A percentile compares a stretch with the other conserved stretches of the same genome.
Evolutionary conservation across 2,888 invertebrate species (phyloP).

Genomic region (Lasiommata megera): DNA sequence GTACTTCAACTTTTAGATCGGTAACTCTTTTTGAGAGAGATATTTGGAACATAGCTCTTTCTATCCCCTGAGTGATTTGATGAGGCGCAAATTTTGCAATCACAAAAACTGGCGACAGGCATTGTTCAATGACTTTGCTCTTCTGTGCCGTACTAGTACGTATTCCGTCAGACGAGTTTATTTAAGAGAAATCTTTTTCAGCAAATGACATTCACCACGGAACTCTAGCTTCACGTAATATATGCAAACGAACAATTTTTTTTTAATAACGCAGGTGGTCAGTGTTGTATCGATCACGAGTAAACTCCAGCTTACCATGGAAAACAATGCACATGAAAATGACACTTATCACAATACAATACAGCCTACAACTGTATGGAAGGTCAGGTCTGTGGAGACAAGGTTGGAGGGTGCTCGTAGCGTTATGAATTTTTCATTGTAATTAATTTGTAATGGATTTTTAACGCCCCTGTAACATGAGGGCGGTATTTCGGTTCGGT

Average conservation of each 20-base stretch:
- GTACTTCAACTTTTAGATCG: no score
- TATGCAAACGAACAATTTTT: constrained; percentile 39
- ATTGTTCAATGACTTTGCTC: no score
- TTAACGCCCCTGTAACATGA: constrained; percentile 36
- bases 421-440: constrained; percentile 38
- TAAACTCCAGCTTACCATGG: background rate
- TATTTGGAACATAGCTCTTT: no score
- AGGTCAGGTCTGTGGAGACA: background rate
- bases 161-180: no score
- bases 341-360: background rate
- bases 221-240: constrained; percentile 33
- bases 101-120: no score
- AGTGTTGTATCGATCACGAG: constrained; percentile 18
- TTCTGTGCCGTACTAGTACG: no score
- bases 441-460: constrained; percentile 43
- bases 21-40: no score
- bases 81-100: no score
- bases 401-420: constrained; percentile 7
- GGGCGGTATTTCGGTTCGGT: constrained; percentile 28
- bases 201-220: constrained; percentile 1
- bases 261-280: constrained; percentile 39
- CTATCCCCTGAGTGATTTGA: no score
- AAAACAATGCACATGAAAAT: constrained; percentile 2
- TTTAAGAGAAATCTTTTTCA: no score
- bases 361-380: background rate